Conservation (phyloP, 2,888 invertebrate genomes). For the Drosophila ochracea region DNA sequence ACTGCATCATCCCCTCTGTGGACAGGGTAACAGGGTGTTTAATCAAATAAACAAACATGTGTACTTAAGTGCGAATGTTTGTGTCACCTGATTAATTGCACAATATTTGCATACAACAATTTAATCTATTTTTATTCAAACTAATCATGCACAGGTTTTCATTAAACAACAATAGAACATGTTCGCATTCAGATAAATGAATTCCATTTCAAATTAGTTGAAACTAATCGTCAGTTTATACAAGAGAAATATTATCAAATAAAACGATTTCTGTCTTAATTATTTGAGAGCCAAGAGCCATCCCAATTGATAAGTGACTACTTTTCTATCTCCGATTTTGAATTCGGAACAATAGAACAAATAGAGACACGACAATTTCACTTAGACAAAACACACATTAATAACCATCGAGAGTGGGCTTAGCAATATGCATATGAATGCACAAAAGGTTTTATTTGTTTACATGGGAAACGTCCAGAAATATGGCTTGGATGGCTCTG, state of each 20-base stretch:
- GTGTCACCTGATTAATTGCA: conserved; percentile 25
- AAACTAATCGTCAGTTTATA: too few relatives aligned
- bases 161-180: background rate
- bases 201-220: background rate
- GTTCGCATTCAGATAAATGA: too few relatives aligned
- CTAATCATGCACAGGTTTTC: conserved; percentile 3
- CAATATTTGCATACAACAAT: conserved; percentile 23
- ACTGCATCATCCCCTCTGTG: conserved; percentile 22
- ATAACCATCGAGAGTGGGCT: background rate
- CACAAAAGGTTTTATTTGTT: background rate
- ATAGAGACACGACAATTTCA: background rate
- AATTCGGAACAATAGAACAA: background rate
- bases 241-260: too few relatives aligned
- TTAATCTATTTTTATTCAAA: background rate
- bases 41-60: conserved; percentile 64
- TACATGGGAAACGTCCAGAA: background rate
- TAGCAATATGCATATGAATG: background rate
- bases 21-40: conserved; percentile 55
- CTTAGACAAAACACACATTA: background rate
- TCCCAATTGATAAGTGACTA: background rate
- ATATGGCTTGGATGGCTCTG: background rate
- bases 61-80: conserved; percentile 14
- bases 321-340: background rate
- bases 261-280: background rate
- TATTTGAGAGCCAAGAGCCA: background rate